Evolutionary conservation across 2,797 vertebrate genomes (phyloP), one percentile per base, ranked within the genome.

Genomic region (Crenichthys baileyi): DNA sequence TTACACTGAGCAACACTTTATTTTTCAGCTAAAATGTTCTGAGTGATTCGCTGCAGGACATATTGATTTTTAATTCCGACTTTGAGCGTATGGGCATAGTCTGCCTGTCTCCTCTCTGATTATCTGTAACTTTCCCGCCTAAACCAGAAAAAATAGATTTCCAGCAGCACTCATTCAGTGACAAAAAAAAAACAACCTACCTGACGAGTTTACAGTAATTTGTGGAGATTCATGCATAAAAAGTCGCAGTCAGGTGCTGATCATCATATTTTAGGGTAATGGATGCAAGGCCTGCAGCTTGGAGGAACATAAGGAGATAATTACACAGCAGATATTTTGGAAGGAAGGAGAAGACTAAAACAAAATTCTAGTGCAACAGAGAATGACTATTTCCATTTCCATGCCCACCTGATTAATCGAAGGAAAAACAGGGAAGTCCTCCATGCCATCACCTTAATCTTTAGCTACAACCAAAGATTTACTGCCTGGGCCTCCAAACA

Each of bases 61-160:
- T 85, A 90, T 90, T 88, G 89, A 90, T 90, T 91, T 87, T 85
- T 84, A 87, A 89, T 90, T 87, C 76, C 7, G 39, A 73, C 76
- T 58, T 15, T 53, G 79, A 71, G 72, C 72, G 68, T 58, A 77
- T 79, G 85, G 81, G 83, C 76, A 77, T 80, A 50, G 67, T 80
- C 79, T 61, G 61, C 73, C 77, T 73, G 53, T 72, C n/a, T 75
- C 67, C 67, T 55, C 56, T 79, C 76, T 72, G 39, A 77, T 29
- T 77, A 56, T 41, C 72, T 39, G 73, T 75, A 51, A 70, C 63
- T 48, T 51, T 75, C 56, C 41, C 26, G 44, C 48, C 63, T 55
- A 70, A 51, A 44, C 63, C 44, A 63, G 36, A 68, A 24, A 71
- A 24, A 51, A 73, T 29, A 18, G 48, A 60, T 22, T 15, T 36